Conservation (phyloP, 2,888 invertebrate genomes). For the Cyrtodaria siliqua region DNA sequence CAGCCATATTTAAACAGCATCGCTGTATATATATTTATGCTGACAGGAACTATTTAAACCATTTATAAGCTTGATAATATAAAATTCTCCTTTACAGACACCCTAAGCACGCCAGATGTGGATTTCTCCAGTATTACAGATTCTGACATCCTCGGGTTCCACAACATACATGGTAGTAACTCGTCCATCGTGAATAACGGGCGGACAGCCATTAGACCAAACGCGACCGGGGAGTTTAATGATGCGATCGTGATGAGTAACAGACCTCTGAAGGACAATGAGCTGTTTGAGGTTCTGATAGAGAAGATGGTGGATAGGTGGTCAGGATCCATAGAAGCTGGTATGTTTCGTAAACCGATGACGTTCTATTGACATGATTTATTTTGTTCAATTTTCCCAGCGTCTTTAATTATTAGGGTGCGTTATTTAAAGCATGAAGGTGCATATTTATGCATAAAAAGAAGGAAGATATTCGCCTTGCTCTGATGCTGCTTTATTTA, state of each 20-base stretch:
- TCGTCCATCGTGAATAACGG: slow-evolving; percentile 94
- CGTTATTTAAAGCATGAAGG: too few species aligned
- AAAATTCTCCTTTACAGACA: slow-evolving; percentile 67
- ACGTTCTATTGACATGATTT: too few species aligned
- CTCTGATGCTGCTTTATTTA: too few species aligned
- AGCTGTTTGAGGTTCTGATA: slow-evolving; percentile 96
- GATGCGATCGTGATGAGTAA: slow-evolving; percentile 97
- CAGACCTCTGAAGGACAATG: slow-evolving; percentile 94
- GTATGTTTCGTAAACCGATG: too few species aligned
- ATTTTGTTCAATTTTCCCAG: too few species aligned
- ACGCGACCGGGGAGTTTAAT: slow-evolving; percentile 96
- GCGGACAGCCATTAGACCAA: slow-evolving; percentile 93
- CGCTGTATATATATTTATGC: too few species aligned
- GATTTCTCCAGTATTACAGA: slow-evolving; percentile 75
- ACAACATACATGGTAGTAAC: slow-evolving; percentile 95
- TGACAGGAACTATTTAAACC: neutral
- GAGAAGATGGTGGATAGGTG: slow-evolving; percentile 97
- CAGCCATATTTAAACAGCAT: too few species aligned
- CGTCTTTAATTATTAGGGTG: too few species aligned
- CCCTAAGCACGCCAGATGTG: slow-evolving; percentile 77
- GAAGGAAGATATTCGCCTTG: too few species aligned
- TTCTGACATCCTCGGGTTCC: slow-evolving; percentile 91
- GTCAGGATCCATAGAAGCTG: slow-evolving; percentile 97
- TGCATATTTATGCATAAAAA: too few species aligned
- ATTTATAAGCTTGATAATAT: too few species aligned